Base-by-base conservation (phyloP, 1,140 invertebrate genomes). In the Melipona quadrifasciata region DNA sequence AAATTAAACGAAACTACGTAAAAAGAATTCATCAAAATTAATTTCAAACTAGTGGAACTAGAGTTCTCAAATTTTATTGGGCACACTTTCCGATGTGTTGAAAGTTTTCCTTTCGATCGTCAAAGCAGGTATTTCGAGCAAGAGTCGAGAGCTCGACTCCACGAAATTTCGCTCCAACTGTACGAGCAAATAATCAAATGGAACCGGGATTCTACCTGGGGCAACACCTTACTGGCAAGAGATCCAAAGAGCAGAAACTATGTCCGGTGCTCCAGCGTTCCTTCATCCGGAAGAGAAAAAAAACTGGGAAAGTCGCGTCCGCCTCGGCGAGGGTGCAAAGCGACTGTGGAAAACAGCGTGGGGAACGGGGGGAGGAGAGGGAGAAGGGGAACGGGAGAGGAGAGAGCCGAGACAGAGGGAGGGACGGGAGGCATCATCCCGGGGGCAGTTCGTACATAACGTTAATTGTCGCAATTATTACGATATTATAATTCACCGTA, bases 401-500 rank as follows among this genome's bases (percentile, higher is more conserved):
- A 16, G 27, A 64, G 24, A 81, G 21, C n/a, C 34, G 67, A 68
- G 34, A 57, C 14, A 61, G 55, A 76, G 58, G 14, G 21, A 39
- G 34, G 19, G 57, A 17, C 4, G 76, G 39, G 39, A 57, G 70
- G 58, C 51, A 55, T 34, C 77, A 73, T 82, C 57, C 58, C 67
- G 64, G 64, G 75, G 86, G 79, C 84, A 88, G 83, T 82, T 75
- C 67, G 72, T 82, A 78, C 82, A 90, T 86, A 84, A 87, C 86
- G 86, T 81, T 92, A 92, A 93, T 92, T 91, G 89, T 89, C 68
- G 89, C 87, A 90, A 91, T 92, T 93, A 91, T 87, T 84, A 81
- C 88, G 89, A 90, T 87, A 90, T 92, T 92, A 91, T 92, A 93
- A 92, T 92, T 91, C 91, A 86, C 87, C 73, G 82, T 93, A 92